Conservation (phyloP, 1,140 invertebrate genomes). For the Diorhabda sublineata region DNA sequence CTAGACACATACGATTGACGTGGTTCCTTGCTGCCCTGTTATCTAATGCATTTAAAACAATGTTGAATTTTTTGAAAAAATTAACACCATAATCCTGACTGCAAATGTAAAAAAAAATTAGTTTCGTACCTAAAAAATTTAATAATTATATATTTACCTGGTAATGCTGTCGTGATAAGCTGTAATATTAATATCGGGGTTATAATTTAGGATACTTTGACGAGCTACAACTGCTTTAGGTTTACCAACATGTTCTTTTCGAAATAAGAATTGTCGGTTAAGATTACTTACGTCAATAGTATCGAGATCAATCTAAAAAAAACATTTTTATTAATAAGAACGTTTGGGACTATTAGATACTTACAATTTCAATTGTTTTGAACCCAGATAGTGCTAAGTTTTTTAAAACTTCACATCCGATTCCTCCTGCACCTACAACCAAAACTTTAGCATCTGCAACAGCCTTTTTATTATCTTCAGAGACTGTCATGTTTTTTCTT, state of each 20-base stretch:
- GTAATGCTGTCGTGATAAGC: constrained; percentile 93
- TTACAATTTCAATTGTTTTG: constrained; percentile 89
- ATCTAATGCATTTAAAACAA: constrained; percentile 97
- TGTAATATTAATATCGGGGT: constrained; percentile 81
- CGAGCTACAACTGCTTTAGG: constrained; percentile 87
- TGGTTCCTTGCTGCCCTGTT: constrained; percentile 95
- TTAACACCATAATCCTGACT: constrained; percentile 85
- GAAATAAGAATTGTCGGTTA: constrained; percentile 97
- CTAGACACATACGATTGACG: constrained; percentile 98
- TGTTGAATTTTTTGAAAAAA: constrained; percentile 88
- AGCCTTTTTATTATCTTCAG: constrained; percentile 21
- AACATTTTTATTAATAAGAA: not conserved
- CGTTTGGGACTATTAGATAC: constrained; percentile 39
- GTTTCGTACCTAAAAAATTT: not conserved
- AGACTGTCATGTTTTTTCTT: constrained; percentile 6
- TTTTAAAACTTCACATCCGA: constrained; percentile 98
- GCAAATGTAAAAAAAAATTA: constrained; percentile 42
- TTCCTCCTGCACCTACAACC: constrained; percentile 97
- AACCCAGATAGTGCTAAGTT: constrained; percentile 96
- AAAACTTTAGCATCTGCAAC: constrained; percentile 51
- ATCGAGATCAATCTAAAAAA: constrained; percentile 91
- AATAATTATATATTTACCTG: constrained; percentile 57
- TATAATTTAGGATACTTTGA: constrained; percentile 84
- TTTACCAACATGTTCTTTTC: constrained; percentile 96
- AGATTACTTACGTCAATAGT: constrained; percentile 99